These are phyloP conservation scores for Aphaenogaster floridana DNA, from an alignment of 1,140 invertebrate species.

Conservation along the genomic window DNA sequence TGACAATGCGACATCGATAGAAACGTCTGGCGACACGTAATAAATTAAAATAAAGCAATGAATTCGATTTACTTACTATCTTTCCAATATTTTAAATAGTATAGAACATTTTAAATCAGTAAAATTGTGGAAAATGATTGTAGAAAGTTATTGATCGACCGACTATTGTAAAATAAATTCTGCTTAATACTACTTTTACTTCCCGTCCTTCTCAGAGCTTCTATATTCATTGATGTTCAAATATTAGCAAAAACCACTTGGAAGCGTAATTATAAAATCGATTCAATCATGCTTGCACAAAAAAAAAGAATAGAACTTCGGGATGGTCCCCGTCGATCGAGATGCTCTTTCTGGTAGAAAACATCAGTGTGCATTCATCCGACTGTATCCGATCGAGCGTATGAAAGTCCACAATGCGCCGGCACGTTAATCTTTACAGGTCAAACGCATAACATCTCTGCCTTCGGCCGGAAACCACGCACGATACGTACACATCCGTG, in stretches of 20 bases:
- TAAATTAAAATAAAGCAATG: background rate
- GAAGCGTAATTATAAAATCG: conserved; percentile 18
- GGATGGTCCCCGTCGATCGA: background rate
- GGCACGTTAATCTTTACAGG: conserved; percentile 64
- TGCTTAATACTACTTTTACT: background rate
- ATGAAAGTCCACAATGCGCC: conserved; percentile 49
- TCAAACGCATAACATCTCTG: conserved; percentile 47
- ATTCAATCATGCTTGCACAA: background rate
- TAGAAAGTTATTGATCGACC: background rate
- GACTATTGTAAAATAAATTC: background rate
- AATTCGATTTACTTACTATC: background rate
- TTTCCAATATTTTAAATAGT: background rate
- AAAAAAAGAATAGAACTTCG: background rate
- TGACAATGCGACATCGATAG: conserved; percentile 24
- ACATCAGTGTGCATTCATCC: conserved; percentile 29
- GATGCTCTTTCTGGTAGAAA: conserved; percentile 53
- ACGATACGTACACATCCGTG: conserved; percentile 18
- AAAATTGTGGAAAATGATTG: conserved; percentile 11
- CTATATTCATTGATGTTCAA: background rate
- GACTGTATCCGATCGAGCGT: conserved; percentile 38
- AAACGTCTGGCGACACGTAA: background rate
- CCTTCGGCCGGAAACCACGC: conserved; percentile 31
- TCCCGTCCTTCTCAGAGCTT: background rate
- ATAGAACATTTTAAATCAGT: background rate
- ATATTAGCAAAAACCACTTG: conserved; percentile 3